Percentiles rank a stretch among this genome's conserved stretches.
Evolutionary conservation across 2,113 vertebrate genomes (phyloP).

Genomic region (Aegotheles bennettii): DNA sequence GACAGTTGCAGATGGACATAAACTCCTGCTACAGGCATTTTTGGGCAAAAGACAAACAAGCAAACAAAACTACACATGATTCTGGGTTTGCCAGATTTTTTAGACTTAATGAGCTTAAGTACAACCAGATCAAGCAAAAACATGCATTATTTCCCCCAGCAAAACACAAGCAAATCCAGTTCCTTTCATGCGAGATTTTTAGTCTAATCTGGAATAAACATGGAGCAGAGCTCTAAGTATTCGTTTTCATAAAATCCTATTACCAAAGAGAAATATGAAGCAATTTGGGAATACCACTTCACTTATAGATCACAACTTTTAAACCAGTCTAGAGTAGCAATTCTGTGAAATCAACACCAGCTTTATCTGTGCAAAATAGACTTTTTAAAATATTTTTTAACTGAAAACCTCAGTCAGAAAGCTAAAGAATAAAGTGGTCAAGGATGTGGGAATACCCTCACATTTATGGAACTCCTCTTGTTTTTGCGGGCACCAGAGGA

Average conservation of each 20-base stretch:
- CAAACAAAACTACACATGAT: background rate
- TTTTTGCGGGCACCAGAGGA: background rate
- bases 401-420: background rate
- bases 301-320: background rate
- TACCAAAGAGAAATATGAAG: background rate
- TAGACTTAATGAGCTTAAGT: constrained; percentile 28
- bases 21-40: background rate
- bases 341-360: background rate
- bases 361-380: background rate
- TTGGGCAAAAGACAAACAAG: background rate
- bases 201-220: background rate
- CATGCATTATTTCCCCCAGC: background rate
- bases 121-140: constrained; percentile 13
- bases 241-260: background rate
- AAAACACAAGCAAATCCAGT: background rate
- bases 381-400: background rate
- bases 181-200: background rate
- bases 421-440: background rate
- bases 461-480: background rate
- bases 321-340: background rate
- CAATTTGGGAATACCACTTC: background rate
- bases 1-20: background rate
- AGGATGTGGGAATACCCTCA: background rate
- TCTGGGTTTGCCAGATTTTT: background rate
- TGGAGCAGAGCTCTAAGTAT: background rate